Conservation (phyloP, 2,113 vertebrate species). For the Archilochus colubris region DNA sequence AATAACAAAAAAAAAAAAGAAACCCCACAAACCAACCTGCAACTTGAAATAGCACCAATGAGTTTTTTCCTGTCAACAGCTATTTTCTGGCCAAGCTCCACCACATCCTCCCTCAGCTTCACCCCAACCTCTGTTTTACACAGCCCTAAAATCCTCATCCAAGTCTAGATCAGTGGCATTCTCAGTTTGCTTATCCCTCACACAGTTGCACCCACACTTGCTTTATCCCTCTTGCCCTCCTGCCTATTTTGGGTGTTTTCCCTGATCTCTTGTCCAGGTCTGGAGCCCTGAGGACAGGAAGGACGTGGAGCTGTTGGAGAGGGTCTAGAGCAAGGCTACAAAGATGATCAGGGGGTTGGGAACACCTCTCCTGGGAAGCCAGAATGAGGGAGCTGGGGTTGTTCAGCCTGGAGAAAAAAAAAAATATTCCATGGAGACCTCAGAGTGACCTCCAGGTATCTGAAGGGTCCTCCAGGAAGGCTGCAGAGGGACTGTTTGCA, state of each 20-base stretch:
- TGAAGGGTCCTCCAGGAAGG: too few relatives aligned
- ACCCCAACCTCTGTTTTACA: background rate
- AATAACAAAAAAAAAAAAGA: background rate
- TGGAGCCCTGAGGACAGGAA: too few relatives aligned
- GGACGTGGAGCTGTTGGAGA: too few relatives aligned
- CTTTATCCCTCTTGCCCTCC: background rate
- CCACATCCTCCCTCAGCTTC: background rate
- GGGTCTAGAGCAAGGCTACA: too few relatives aligned
- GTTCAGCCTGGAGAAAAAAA: too few relatives aligned
- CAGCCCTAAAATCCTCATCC: background rate
- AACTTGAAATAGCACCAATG: background rate
- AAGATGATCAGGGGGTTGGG: too few relatives aligned
- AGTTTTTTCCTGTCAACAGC: background rate
- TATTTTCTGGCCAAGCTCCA: constrained; percentile 12
- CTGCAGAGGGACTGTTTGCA: too few relatives aligned
- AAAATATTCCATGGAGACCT: too few relatives aligned
- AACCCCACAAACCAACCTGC: background rate
- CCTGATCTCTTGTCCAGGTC: too few relatives aligned
- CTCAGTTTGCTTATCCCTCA: background rate
- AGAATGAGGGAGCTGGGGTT: too few relatives aligned
- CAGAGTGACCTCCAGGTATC: too few relatives aligned
- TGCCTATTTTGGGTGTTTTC: background rate
- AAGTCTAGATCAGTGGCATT: background rate
- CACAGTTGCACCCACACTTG: fast-evolving
- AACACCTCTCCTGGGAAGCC: too few relatives aligned